A percentile compares a stretch with the other conserved stretches of the same genome.
phyloP scores from a whole-genome alignment of 2,797 vertebrate genomes.

The Rhinophrynus dorsalis region DNA sequence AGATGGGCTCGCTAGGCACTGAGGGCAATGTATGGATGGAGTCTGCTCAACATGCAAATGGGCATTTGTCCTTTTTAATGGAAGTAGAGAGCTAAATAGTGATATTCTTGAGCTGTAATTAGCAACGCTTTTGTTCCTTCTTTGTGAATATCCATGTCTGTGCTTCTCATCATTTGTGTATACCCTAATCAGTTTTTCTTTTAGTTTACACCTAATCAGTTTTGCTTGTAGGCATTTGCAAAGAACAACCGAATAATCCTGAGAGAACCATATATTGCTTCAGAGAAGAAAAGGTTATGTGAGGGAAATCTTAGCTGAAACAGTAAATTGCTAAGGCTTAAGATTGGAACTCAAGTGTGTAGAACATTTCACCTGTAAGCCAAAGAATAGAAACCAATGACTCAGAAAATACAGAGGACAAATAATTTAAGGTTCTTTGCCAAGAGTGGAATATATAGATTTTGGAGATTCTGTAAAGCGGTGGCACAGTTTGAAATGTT shows the following conservation, averaged over 20 bases:
- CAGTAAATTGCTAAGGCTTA: conserved; percentile 35
- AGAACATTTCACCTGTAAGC: conserved; percentile 42
- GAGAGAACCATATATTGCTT: conserved; percentile 14
- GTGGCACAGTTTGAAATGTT: conserved; percentile 39
- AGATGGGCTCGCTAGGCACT: no score
- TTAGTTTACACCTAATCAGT: not conserved
- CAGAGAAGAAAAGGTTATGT: conserved; percentile 19
- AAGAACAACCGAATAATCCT: not conserved
- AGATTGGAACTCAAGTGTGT: conserved; percentile 35
- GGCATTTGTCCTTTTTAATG: no score
- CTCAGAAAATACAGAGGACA: conserved; percentile 47
- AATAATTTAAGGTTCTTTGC: conserved; percentile 43
- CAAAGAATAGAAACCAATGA: conserved; percentile 44
- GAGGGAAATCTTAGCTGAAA: conserved; percentile 30
- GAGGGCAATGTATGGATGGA: no score
- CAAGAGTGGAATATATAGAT: conserved; percentile 42
- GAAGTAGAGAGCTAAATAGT: no score
- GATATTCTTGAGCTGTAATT: no score
- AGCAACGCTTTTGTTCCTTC: no score
- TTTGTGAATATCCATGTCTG: no score
- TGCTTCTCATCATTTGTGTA: not conserved
- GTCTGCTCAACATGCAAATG: no score
- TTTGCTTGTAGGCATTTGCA: not conserved
- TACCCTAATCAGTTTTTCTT: not conserved
- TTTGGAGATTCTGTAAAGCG: conserved; percentile 30